Percentiles rank a stretch among this genome's conserved stretches.
Conservation (phyloP, 2,797 vertebrate genomes). For the Uromys caudimaculatus region DNA sequence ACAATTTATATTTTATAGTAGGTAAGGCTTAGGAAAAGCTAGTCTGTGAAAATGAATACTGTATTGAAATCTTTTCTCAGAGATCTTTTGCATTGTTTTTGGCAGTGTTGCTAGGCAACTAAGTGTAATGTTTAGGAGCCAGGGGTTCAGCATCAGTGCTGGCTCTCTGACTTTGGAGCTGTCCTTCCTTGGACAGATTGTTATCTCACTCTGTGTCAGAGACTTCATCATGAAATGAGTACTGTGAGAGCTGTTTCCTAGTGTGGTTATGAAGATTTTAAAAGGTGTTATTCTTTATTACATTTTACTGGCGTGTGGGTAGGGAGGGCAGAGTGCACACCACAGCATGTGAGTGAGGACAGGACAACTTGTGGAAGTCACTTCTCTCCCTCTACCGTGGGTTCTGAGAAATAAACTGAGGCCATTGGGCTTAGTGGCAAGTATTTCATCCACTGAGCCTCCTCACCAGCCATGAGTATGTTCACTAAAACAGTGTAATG, state of each 20-base stretch:
- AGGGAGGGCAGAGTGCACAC: neutral
- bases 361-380: neutral
- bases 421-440: neutral
- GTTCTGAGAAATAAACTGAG: neutral
- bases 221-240: constrained; percentile 33
- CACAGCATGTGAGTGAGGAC: neutral
- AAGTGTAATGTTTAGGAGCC: neutral
- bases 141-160: neutral
- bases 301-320: neutral
- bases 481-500: neutral
- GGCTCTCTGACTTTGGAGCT: neutral
- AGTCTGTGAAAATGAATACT: constrained; percentile 13
- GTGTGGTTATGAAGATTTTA: neutral
- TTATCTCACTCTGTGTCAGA: neutral
- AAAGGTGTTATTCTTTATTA: neutral
- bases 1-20: neutral
- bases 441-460: neutral
- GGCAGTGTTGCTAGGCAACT: neutral
- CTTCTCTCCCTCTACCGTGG: neutral
- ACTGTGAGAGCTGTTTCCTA: neutral
- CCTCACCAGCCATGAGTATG: neutral
- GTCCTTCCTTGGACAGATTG: neutral
- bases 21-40: neutral
- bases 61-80: neutral
- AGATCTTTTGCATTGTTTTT: neutral